Evolutionary conservation across 2,113 vertebrate species (phyloP).

Genomic region (human): GRCh38 chr5:59533001-59533500

Average conservation of each 20-base stretch:
- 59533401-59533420: conserved; percentile 53
- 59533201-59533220: neutral
- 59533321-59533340: neutral
- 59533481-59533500: conserved; percentile 19
- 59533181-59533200: neutral
- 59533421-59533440: neutral
- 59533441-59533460: conserved; percentile 41
- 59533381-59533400: conserved; percentile 18
- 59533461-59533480: neutral
- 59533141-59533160: neutral
- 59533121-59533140: neutral
- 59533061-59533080: neutral
- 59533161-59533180: neutral
- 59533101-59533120: neutral
- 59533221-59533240: neutral
- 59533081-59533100: neutral
- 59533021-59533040: neutral
- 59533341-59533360: conserved; percentile 23
- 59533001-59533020: neutral
- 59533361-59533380: conserved; percentile 33
- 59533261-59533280: neutral
- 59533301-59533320: neutral
- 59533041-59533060: neutral
- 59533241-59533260: neutral
- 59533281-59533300: neutral